Base-by-base conservation (phyloP, 2,888 invertebrate genomes). In the Hipparchia semele region DNA sequence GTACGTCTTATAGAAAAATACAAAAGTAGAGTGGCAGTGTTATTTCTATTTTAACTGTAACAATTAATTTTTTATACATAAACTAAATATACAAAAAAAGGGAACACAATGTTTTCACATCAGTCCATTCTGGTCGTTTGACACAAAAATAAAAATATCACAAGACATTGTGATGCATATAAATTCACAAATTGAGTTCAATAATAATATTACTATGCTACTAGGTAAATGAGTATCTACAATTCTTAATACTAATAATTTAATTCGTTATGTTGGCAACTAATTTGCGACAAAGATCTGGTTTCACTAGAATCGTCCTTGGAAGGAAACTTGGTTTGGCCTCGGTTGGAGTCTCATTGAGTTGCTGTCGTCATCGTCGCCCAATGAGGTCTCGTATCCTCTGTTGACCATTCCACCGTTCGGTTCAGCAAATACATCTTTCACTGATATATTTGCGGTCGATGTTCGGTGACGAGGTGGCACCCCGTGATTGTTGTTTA, bases 361-460 rank as follows among this genome's bases (percentile, higher is more conserved):
- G 83, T 96, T 96, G 79, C 94, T 94, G 78, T 96, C 96, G 71
- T 96, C 97, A 45, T 96, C 95, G 65, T 96, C 96, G 49, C 94
- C 92, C 10, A 95, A 79, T 1, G 95, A 94, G 9, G 95, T 96
- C 83, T 97, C 97, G 84, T 96, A 98, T 4, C 95, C 97, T 79
- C 96, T 94, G 88, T 98, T 98, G 6, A 96, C 93, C 84, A 96
- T 97, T 75, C 95, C 95, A 73, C 95, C 95, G 76, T 95, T 95
- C 0, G 95, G 96, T 85, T 96, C 96, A 4, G 93, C 94, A 80
- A 98, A 98, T 0, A 98, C 96, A 77, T 97, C 97, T 82, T 97
- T 97, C 7, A 97, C 96, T 78, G 96, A 96, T 79, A 96, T 96
- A 81, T 96, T 96, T 0, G 96, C 96, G 76, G 96, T 97, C 58